phyloP scores from a whole-genome alignment of 2,888 invertebrate species.

The Orthosia incerta region DNA sequence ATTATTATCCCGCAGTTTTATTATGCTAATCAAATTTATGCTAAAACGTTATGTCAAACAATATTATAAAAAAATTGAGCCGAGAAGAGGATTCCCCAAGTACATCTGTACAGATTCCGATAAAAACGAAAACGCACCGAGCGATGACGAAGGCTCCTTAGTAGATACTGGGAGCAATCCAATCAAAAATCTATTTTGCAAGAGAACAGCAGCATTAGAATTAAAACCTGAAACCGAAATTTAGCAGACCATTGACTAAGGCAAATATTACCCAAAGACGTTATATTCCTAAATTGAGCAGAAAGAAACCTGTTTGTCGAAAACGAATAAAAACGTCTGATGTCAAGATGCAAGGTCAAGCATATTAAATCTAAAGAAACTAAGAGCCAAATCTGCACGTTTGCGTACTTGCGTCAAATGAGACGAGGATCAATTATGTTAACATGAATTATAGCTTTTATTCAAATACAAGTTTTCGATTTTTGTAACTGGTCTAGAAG shows the following conservation, averaged over 20 bases:
- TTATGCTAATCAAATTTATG: too few species aligned
- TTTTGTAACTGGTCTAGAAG: neutral
- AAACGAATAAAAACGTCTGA: slow-evolving; percentile 10
- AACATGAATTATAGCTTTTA: neutral
- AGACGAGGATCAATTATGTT: slow-evolving; percentile 1
- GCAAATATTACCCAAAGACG: neutral
- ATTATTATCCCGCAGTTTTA: too few species aligned
- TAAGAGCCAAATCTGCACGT: slow-evolving; percentile 32
- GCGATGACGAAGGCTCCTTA: too few species aligned
- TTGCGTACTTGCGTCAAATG: slow-evolving; percentile 26
- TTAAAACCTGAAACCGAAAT: neutral
- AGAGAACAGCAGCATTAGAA: neutral
- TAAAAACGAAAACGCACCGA: too few species aligned
- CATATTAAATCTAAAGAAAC: slow-evolving; percentile 14
- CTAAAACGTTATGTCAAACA: too few species aligned
- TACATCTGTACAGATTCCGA: too few species aligned
- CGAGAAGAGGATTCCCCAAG: too few species aligned
- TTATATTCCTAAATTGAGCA: neutral
- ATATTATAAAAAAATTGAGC: too few species aligned
- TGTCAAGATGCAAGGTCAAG: slow-evolving; percentile 22
- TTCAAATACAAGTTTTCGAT: neutral
- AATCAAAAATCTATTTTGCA: neutral
- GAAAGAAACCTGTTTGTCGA: slow-evolving; percentile 1
- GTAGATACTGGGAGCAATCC: too few species aligned
- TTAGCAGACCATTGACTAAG: neutral